Percentiles rank a stretch among this genome's conserved stretches.
Evolutionary conservation across 2,888 invertebrate species (phyloP).

Genomic region (Patella pellucida): DNA sequence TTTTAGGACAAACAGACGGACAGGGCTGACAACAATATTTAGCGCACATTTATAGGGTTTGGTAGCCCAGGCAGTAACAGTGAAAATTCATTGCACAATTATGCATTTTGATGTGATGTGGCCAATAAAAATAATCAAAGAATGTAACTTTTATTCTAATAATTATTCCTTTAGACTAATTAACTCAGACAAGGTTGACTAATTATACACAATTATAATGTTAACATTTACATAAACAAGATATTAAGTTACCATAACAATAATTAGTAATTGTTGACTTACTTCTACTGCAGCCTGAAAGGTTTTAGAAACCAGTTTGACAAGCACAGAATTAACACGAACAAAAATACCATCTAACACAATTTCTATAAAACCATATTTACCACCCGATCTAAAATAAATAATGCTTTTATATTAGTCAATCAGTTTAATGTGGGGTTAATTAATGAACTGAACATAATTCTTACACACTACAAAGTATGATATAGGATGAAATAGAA

Average conservation of each 20-base stretch:
- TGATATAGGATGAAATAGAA: no score
- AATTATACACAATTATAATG: no score
- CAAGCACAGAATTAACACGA: constrained; percentile 92
- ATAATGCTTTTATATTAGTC: no score
- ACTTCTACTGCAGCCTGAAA: constrained; percentile 97
- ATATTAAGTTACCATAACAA: neutral
- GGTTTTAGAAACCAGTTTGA: constrained; percentile 93
- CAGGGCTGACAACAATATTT: neutral
- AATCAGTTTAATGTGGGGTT: no score
- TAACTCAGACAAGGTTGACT: no score
- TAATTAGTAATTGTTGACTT: constrained; percentile 36
- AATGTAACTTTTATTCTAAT: neutral
- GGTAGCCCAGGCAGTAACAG: neutral
- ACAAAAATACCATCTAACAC: constrained; percentile 98
- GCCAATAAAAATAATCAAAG: neutral
- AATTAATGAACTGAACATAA: no score
- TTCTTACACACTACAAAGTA: no score
- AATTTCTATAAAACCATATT: constrained; percentile 91
- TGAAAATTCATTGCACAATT: neutral
- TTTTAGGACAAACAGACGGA: neutral
- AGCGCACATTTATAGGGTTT: neutral
- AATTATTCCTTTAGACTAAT: neutral
- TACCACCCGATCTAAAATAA: constrained; percentile 70
- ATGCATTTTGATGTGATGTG: no score
- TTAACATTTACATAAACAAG: neutral